A percentile compares a stretch with the other conserved stretches of the same genome.
Evolutionary conservation across 2,888 invertebrate genomes (phyloP).

Genomic region (Stictocephala bisonia): DNA sequence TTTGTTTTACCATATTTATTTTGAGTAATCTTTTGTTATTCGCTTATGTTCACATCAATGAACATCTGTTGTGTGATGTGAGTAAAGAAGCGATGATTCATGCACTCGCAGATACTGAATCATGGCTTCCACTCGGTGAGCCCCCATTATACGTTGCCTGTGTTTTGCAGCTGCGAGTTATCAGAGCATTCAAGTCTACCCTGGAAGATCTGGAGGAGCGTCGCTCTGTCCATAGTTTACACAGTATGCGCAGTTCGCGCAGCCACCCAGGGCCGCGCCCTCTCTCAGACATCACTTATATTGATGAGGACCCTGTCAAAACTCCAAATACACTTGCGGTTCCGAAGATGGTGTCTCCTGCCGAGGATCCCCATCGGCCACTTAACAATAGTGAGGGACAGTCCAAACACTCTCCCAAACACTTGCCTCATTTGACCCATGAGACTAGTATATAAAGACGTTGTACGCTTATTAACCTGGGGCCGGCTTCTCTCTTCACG

Average conservation of each 20-base stretch:
- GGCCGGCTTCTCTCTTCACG: constrained; percentile 15
- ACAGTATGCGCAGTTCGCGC: constrained; percentile 84
- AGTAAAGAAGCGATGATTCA: not conserved
- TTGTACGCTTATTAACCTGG: constrained; percentile 40
- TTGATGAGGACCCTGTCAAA: constrained; percentile 74
- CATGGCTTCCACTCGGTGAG: constrained; percentile 37
- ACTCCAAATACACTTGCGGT: constrained; percentile 62
- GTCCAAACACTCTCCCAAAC: constrained; percentile 53
- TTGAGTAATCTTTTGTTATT: too few relatives aligned
- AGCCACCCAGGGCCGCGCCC: constrained; percentile 70
- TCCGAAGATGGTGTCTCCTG: constrained; percentile 59
- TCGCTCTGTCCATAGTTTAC: constrained; percentile 97
- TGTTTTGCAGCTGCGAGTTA: constrained; percentile 98
- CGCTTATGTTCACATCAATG: too few relatives aligned
- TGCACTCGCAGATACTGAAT: not conserved
- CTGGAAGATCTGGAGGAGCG: constrained; percentile 99
- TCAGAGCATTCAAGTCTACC: constrained; percentile 99
- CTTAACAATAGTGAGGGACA: constrained; percentile 63
- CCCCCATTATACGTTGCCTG: constrained; percentile 55
- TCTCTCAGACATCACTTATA: constrained; percentile 86
- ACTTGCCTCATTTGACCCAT: constrained; percentile 72
- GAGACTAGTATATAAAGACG: constrained; percentile 75
- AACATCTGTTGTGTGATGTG: constrained; percentile 2
- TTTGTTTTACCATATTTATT: too few relatives aligned
- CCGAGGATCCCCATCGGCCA: constrained; percentile 61